Base-by-base conservation (phyloP, 2,888 invertebrate species). In the Philereme vetulata region DNA sequence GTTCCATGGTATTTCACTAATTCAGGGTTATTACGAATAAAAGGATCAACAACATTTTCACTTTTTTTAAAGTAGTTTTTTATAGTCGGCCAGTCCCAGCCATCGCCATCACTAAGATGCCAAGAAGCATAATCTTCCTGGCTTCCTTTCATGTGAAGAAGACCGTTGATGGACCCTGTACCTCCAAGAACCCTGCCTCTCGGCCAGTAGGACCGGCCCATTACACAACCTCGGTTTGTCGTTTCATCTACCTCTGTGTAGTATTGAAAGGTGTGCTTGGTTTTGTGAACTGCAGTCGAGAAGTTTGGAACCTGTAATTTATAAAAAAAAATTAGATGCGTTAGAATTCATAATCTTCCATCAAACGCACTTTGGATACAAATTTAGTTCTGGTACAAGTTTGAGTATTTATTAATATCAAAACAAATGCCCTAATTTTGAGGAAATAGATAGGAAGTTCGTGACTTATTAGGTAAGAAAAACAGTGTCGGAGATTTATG, bases 161-260 rank as follows among this genome's bases (percentile, higher is more conserved):
- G 72, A 0, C 90, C 89, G 60, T 92, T 91, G 52, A 92, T 88
- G 35, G 89, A 86, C 4, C 90, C 88, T 0, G 88, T 88, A 0
- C 92, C 92, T 21, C 92, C 92, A 0, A 92, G 72, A 34, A 85
- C 74, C 62, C 80, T 83, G 1, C 91, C 92, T 51, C 90, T 76
- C 9, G 91, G 90, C 90, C 91, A 92, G 62, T 82, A 91, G 0
- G 90, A 84, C 47, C 77, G 77, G 0, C 80, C 76, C 5, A 74
- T 71, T 0, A 69, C 57, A 53, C 77, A 78, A 0, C 84, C 90
- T 67, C 75, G 75, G 52, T 85, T 85, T 0, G 76, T 80, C 0
- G 70, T 76, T 40, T 84, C 82, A 52, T 87, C 88, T 53, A 60
- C 36, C 68, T 90, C 91, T 1, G 90, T 84, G 46, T 83, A 87